Conservation (phyloP, 2,888 invertebrate genomes). For the Anodontia alba region DNA sequence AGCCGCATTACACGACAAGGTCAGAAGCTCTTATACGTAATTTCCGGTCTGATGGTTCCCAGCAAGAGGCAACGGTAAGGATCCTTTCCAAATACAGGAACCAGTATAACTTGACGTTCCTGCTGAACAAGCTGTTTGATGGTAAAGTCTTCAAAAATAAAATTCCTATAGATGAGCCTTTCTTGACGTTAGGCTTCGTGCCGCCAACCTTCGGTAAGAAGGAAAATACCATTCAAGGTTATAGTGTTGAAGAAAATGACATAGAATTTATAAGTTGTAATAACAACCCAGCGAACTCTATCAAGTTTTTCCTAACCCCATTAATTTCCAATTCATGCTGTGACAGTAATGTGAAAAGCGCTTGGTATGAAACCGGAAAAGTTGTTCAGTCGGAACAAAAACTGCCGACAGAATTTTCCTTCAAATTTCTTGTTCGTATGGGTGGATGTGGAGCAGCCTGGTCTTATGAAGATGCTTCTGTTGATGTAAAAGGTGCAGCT, state of each 20-base stretch:
- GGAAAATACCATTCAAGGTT: not conserved
- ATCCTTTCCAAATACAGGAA: not conserved
- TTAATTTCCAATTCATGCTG: not conserved
- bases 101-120: slow-evolving; percentile 7
- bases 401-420: not conserved
- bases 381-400: not conserved
- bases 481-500: not conserved
- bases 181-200: not conserved
- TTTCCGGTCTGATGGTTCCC: slow-evolving; percentile 5
- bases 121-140: not conserved
- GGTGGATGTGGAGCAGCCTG: not conserved
- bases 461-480: not conserved
- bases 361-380: not conserved
- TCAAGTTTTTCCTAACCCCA: not conserved
- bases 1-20: not conserved
- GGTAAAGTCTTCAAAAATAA: too few relatives aligned
- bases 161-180: not conserved
- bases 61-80: not conserved
- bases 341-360: not conserved
- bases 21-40: not conserved
- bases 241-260: not conserved
- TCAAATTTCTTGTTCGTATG: not conserved
- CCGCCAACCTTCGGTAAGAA: not conserved
- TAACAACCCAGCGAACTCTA: not conserved
- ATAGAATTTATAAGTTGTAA: not conserved